Evolutionary conservation across 53 echinoderm and acorn worm genomes (phyloP).

Genomic region (Zoroaster sp.): DNA sequence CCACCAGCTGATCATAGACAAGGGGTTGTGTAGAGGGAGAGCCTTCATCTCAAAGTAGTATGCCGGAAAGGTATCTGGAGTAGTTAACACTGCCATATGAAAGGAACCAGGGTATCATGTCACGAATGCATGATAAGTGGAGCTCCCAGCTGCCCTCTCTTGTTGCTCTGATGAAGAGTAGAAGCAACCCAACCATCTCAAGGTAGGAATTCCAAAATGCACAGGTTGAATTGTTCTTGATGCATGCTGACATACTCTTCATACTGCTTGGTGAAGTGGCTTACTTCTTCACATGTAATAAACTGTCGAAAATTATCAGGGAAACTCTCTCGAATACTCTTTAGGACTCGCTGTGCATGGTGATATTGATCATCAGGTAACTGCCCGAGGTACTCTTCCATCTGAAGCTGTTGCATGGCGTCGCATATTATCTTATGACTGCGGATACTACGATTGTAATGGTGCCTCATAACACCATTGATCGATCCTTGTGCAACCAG

Average conservation of each 20-base stretch:
- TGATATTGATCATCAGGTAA: neutral
- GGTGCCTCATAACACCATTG: constrained; percentile 45
- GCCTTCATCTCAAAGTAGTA: constrained; percentile 71
- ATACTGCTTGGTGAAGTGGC: neutral
- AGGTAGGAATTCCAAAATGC: constrained; percentile 42
- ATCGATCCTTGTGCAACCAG: constrained; percentile 67
- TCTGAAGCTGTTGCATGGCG: constrained; percentile 25
- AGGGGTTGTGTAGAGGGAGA: constrained; percentile 46
- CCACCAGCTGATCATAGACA: too few species aligned
- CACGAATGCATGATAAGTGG: constrained; percentile 52
- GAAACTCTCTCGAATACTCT: neutral
- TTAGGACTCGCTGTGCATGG: neutral
- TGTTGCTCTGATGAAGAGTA: constrained; percentile 23
- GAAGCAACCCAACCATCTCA: constrained; percentile 22
- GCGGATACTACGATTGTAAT: constrained; percentile 43
- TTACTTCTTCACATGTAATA: neutral
- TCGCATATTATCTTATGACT: constrained; percentile 45
- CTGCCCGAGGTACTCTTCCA: constrained; percentile 20
- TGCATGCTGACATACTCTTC: neutral
- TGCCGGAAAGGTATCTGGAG: constrained; percentile 55
- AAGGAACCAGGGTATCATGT: constrained; percentile 75
- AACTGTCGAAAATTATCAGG: neutral
- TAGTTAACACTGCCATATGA: constrained; percentile 62
- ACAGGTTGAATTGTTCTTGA: neutral
- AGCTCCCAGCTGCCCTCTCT: constrained; percentile 41